phyloP scores from a whole-genome alignment of 1,140 invertebrate genomes.

The Pseudomyrmex pallidus region DNA sequence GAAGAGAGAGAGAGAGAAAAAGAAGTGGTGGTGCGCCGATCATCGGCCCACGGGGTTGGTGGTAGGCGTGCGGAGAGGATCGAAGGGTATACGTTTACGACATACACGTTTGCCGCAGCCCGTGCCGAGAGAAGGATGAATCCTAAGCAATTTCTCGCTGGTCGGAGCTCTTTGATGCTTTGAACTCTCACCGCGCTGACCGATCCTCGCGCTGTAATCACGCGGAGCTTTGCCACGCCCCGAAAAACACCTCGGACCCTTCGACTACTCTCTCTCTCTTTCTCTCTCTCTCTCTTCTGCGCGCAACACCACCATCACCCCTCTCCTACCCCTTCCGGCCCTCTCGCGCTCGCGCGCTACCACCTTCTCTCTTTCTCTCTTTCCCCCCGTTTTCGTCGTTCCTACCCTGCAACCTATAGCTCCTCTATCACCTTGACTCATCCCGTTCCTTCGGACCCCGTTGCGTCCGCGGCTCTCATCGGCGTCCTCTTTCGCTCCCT shows the following conservation, averaged over 20 bases:
- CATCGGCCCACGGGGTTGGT: slow-evolving; percentile 39
- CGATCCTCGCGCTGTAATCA: slow-evolving; percentile 84
- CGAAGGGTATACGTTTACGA: slow-evolving; percentile 66
- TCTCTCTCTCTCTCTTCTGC: slow-evolving; percentile 61
- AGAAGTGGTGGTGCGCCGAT: slow-evolving; percentile 34
- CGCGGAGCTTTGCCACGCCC: slow-evolving; percentile 83
- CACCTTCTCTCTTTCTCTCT: slow-evolving; percentile 32
- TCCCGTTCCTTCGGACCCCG: slow-evolving; percentile 20
- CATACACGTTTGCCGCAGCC: slow-evolving; percentile 58
- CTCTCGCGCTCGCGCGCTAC: slow-evolving; percentile 22
- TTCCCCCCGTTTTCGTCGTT: slow-evolving; percentile 4
- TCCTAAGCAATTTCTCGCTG: slow-evolving; percentile 84
- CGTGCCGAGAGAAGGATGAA: slow-evolving; percentile 81
- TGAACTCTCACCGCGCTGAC: slow-evolving; percentile 85
- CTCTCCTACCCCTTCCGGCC: slow-evolving; percentile 22
- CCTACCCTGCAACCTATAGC: neutral
- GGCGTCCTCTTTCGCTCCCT: slow-evolving; percentile 42
- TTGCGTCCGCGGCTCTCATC: neutral
- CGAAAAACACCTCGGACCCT: slow-evolving; percentile 84
- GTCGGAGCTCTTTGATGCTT: slow-evolving; percentile 85
- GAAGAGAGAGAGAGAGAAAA: neutral
- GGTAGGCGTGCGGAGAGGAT: slow-evolving; percentile 50
- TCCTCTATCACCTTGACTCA: slow-evolving; percentile 30
- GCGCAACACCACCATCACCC: neutral
- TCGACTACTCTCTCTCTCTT: slow-evolving; percentile 67